Base-by-base conservation (phyloP, 2,797 vertebrate species). In the Harpia harpyja region DNA sequence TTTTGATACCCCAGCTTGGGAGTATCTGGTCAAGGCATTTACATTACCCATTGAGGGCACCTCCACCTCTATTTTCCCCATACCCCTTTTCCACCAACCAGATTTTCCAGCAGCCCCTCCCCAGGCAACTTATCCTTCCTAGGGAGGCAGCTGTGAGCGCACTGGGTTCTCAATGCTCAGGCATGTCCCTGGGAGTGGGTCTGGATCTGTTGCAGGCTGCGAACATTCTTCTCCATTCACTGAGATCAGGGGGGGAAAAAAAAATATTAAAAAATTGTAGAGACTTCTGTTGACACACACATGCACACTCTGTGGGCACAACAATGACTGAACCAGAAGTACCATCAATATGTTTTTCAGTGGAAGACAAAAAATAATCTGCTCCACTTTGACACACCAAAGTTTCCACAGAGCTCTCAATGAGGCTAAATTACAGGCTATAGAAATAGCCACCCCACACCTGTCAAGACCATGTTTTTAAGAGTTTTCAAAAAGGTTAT, bases 81-180 rank as follows among this genome's bases (percentile, higher is more conserved):
- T 14, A 76, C 6, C 3, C 3, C 7, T 85, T 80, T 48, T 48
- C 12, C 74, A 78, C 4, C 9, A 59, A 8, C 0, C 5, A 9
- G 9, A 6, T 78, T 61, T 76, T 61, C 22, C 39, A 85, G 27
- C 22, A 77, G 25, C 19, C 9, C 12, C 13, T 54, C 12, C 14
- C n/a, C 19, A 27, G 15, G 30, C 39, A 63, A 25, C 19, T 41
- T 69, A 20, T 30, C 37, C 21, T 74, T 53, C 72, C 72, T 2
- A 1, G 10, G 17, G 4, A n/a, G 16, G 8, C 25, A 72, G 1
- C 1, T 67, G 37, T 2, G 3, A 56, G 12, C 1, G 0, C 11
- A 3, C 11, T 2, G 2, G 8, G 4, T 3, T 72, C 21, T 19
- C 2, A 1, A 1, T 4, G 13, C 5, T 63, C 60, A 48, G 14